phyloP scores from a whole-genome alignment of 2,888 invertebrate species.

The Pterostichus niger region DNA sequence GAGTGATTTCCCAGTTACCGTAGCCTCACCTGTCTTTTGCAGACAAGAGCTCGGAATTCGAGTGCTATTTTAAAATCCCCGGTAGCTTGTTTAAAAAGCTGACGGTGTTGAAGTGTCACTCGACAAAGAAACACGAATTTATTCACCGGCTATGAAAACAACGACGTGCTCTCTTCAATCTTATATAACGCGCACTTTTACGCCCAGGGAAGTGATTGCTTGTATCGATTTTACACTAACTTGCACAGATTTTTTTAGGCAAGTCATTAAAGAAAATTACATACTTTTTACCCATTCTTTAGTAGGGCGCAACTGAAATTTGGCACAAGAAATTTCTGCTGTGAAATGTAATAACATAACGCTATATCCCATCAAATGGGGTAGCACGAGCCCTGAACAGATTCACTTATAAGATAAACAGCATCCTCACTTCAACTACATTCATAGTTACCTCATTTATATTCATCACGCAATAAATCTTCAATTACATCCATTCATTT shows the following conservation, averaged over 20 bases:
- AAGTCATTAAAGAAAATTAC: neutral
- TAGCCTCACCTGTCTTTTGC: constrained; percentile 57
- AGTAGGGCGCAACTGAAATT: too few relatives aligned
- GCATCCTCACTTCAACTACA: too few relatives aligned
- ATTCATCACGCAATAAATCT: too few relatives aligned
- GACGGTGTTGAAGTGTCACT: constrained; percentile 65
- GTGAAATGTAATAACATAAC: too few relatives aligned
- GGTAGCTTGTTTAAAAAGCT: constrained; percentile 66
- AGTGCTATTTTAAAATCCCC: constrained; percentile 66
- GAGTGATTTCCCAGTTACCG: constrained; percentile 46
- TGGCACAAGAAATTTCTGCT: too few relatives aligned
- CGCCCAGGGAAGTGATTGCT: constrained; percentile 27
- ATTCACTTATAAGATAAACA: too few relatives aligned
- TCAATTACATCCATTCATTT: too few relatives aligned
- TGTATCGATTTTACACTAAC: constrained; percentile 26
- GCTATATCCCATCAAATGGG: too few relatives aligned
- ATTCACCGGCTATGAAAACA: constrained; percentile 64
- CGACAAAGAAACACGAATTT: constrained; percentile 66
- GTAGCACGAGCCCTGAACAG: too few relatives aligned
- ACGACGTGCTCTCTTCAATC: constrained; percentile 42
- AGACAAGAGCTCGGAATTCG: constrained; percentile 50
- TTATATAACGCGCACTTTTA: constrained; percentile 44
- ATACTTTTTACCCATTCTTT: too few relatives aligned
- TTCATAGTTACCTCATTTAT: too few relatives aligned
- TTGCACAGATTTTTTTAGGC: neutral